Conservation (phyloP, 2,113 vertebrate genomes). For the Varanus salvator region DNA sequence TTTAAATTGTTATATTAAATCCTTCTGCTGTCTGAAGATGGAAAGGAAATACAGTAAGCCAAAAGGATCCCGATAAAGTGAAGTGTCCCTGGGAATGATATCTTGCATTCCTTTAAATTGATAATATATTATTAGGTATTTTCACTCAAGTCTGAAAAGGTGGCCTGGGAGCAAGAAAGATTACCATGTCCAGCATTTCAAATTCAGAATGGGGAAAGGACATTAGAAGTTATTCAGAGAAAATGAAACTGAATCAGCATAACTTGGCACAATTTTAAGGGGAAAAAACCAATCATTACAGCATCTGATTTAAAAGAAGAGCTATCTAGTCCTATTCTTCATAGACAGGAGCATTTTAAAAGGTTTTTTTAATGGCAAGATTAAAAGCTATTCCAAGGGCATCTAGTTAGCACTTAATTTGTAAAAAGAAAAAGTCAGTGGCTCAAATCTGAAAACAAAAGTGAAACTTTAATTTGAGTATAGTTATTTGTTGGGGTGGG, state of each 20-base stretch:
- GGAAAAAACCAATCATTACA: conserved; percentile 16
- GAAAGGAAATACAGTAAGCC: conserved; percentile 7
- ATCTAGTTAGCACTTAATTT: background rate
- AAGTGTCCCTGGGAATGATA: background rate
- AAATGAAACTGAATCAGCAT: conserved; percentile 39
- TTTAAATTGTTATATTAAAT: conserved; percentile 30
- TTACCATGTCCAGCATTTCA: background rate
- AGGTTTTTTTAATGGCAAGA: background rate
- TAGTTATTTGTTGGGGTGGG: background rate
- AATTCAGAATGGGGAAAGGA: conserved; percentile 17
- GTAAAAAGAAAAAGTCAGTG: background rate
- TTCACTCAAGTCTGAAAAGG: conserved; percentile 39
- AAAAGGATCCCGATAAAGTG: background rate
- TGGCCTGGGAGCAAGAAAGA: background rate
- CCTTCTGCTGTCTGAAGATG: background rate
- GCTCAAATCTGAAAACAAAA: background rate
- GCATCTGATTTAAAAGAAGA: conserved; percentile 7
- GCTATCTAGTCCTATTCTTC: background rate
- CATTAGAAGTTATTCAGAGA: conserved; percentile 11
- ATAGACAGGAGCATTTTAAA: background rate
- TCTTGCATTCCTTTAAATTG: conserved; percentile 19
- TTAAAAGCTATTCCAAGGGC: background rate
- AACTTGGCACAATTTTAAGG: background rate
- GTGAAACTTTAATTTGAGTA: background rate
- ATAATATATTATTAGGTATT: background rate